Evolutionary conservation across 2,113 vertebrate genomes (phyloP), one percentile per base, ranked within the genome.

Genomic region (Noctilio leporinus): DNA sequence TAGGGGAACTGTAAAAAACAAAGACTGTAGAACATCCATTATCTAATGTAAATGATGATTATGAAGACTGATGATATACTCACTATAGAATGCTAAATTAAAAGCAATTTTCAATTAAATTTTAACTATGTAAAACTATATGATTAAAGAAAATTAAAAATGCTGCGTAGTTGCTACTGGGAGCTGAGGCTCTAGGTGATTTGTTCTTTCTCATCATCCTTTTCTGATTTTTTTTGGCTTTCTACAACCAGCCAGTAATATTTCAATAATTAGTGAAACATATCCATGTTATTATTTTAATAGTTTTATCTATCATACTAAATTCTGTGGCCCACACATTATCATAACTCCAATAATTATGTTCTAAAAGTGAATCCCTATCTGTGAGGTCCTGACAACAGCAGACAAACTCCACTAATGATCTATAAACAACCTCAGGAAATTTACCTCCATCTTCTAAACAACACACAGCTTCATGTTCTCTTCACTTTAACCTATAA

Each of bases 341-440:
- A 89, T 65, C 22, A 55, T 49, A 26, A 22, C 33, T 69, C 47
- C 77, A 84, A 80, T 69, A 76, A 72, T 84, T 95, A 76, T 53
- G 22, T 38, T 47, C 38, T 72, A 26, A 82, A 45, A 40, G 4
- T 51, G 3, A 65, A 5, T 77, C 38, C 80, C 22, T 92, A 10
- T 82, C 80, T 81, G 55, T 81, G 70, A 92, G 30, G 14, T 92
- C 45, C 65, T 76, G n/a, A 64, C 14, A 47, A 30, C 47, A 2
- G 1, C 8, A 2, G 72, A 53, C 51, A 90, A 72, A 38, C 8
- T 43, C 70, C 87, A 49, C 45, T 90, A 55, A 67, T 94, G 47
- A 84, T 93, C 87, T 94, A 64, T 40, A 95, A 95, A 95, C 47
- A 93, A 67, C 75, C 47, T 20, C 12, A 62, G 84, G 90, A 89